Evolutionary conservation across 2,797 vertebrate species (phyloP).

Genomic region (Alcedo quadribrachys): DNA sequence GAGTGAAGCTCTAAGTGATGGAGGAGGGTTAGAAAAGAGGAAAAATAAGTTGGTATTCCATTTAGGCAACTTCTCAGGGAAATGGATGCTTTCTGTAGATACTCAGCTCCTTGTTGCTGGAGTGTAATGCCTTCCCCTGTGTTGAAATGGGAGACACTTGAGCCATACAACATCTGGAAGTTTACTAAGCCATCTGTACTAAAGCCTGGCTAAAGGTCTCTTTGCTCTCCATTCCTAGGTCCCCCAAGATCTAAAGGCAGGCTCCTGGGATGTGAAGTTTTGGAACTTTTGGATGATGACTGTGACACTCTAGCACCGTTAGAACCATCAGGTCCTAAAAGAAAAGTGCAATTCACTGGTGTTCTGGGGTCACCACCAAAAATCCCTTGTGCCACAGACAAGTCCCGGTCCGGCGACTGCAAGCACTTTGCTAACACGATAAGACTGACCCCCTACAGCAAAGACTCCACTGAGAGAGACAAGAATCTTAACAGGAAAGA

Average conservation of each 20-base stretch:
- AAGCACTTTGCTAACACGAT: not conserved
- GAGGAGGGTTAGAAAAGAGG: not conserved
- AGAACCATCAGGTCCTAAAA: slow-evolving; percentile 54
- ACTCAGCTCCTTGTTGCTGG: not conserved
- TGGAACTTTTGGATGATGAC: slow-evolving; percentile 74
- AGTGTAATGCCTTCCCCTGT: not conserved
- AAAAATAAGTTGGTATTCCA: not conserved
- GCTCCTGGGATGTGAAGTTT: slow-evolving; percentile 46
- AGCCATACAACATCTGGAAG: not conserved
- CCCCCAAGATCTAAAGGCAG: slow-evolving; percentile 56
- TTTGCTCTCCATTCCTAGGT: slow-evolving; percentile 73
- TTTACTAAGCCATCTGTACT: not conserved
- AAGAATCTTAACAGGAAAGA: not conserved
- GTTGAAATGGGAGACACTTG: not conserved
- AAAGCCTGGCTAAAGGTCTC: not conserved
- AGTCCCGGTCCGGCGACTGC: not conserved
- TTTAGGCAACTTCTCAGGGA: not conserved
- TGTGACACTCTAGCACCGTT: not conserved
- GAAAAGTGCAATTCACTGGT: slow-evolving; percentile 71
- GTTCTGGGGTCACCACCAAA: slow-evolving; percentile 72
- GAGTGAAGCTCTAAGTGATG: not conserved
- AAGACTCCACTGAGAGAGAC: not conserved
- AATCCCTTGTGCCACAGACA: not conserved
- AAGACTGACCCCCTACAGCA: not conserved
- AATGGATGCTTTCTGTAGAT: not conserved